phyloP scores from a whole-genome alignment of 2,888 invertebrate species.

The Caenorhabditis imperialis region DNA sequence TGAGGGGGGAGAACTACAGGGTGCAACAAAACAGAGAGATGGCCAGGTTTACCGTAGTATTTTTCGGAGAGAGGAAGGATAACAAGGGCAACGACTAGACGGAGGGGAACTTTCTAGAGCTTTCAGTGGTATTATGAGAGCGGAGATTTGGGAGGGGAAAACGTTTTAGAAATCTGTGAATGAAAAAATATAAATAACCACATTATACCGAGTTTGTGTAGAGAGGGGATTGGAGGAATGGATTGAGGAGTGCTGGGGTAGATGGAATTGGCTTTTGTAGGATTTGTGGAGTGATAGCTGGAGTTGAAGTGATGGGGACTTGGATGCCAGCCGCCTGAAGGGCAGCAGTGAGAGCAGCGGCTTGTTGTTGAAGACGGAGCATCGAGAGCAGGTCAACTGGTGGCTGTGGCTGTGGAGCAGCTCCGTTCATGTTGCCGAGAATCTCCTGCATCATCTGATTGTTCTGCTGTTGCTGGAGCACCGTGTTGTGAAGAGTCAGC shows the following conservation, averaged over 20 bases:
- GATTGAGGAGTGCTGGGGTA: constrained; percentile 8
- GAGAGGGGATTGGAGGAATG: constrained; percentile 41
- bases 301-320: constrained; percentile 18
- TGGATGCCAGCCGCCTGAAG: constrained; percentile 30
- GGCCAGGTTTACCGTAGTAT: constrained; percentile 18
- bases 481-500: constrained; percentile 47
- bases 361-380: constrained; percentile 52
- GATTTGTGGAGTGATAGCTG: not conserved
- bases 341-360: constrained; percentile 40
- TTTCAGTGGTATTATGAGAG: constrained; percentile 11
- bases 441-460: constrained; percentile 28
- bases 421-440: constrained; percentile 7
- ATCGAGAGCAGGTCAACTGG: constrained; percentile 31
- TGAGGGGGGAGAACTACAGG: not conserved
- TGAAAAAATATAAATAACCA: not conserved
- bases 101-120: not conserved
- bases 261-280: constrained; percentile 14
- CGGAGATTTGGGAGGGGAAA: not conserved
- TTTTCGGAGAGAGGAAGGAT: not conserved
- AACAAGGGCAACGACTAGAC: constrained; percentile 28
- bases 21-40: constrained; percentile 10
- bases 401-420: not conserved
- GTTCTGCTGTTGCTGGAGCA: constrained; percentile 50
- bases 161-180: not conserved
- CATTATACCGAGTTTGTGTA: constrained; percentile 51